Conservation (phyloP, 2,888 invertebrate species). For the Corbicula japonica region DNA sequence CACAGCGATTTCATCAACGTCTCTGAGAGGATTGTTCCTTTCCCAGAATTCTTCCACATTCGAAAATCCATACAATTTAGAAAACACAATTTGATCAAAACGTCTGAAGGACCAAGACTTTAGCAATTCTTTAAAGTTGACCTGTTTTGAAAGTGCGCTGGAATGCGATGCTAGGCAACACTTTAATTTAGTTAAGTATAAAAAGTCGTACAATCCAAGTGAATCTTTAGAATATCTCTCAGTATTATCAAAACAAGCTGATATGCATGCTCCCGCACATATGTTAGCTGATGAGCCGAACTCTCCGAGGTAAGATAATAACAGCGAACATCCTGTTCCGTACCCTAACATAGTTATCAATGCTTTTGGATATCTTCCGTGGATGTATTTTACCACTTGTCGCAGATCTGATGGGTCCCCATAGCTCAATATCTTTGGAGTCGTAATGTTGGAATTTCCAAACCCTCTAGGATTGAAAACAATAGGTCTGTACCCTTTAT, state of each 20-base stretch:
- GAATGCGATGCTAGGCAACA: slow-evolving; percentile 73
- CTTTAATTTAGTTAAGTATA: slow-evolving; percentile 73
- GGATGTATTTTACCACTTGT: slow-evolving; percentile 79
- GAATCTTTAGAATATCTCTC: slow-evolving; percentile 62
- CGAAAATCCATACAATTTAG: slow-evolving; percentile 68
- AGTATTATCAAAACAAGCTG: slow-evolving; percentile 73
- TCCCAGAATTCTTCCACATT: slow-evolving; percentile 82
- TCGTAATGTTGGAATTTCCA: slow-evolving; percentile 77
- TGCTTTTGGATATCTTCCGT: slow-evolving; percentile 71
- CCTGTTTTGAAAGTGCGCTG: slow-evolving; percentile 66
- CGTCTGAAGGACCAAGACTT: slow-evolving; percentile 67
- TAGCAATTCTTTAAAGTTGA: slow-evolving; percentile 72
- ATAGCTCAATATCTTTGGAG: slow-evolving; percentile 78
- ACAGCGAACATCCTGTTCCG: slow-evolving; percentile 78
- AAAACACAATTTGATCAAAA: slow-evolving; percentile 75
- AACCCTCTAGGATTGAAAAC: slow-evolving; percentile 83
- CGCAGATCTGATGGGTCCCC: slow-evolving; percentile 82
- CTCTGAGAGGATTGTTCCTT: slow-evolving; percentile 80
- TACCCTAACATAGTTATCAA: slow-evolving; percentile 77
- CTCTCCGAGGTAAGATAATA: slow-evolving; percentile 83
- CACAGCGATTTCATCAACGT: slow-evolving; percentile 82
- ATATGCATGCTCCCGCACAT: slow-evolving; percentile 78
- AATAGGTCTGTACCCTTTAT: slow-evolving; percentile 77
- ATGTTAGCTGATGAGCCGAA: slow-evolving; percentile 81
- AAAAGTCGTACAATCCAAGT: slow-evolving; percentile 70